These are phyloP conservation scores for Dasyornis broadbenti DNA, from an alignment of 2,113 vertebrate species.

Conservation along the genomic window DNA sequence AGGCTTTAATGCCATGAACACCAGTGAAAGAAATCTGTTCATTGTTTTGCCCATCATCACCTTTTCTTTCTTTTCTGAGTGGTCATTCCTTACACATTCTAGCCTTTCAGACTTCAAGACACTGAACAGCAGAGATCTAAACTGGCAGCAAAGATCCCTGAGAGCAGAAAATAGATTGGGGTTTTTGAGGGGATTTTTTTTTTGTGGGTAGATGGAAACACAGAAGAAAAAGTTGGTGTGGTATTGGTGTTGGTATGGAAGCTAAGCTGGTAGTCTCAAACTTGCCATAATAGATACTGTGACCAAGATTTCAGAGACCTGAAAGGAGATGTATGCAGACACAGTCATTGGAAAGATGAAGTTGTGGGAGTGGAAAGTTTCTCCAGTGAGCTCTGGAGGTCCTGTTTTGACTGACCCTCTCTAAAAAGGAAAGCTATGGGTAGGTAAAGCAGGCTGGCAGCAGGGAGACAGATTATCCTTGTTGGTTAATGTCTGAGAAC, in stretches of 20 bases:
- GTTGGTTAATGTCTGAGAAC: background rate
- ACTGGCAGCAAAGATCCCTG: background rate
- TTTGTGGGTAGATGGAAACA: background rate
- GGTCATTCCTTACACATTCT: background rate
- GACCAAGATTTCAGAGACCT: background rate
- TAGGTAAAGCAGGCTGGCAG: background rate
- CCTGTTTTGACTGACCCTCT: background rate
- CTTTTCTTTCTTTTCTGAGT: background rate
- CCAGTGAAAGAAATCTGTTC: background rate
- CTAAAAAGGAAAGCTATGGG: background rate
- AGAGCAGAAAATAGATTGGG: background rate
- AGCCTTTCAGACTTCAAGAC: background rate
- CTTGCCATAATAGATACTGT: background rate
- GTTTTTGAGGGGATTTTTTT: background rate
- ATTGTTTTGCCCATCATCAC: background rate
- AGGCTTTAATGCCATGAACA: background rate
- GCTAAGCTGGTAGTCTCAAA: background rate
- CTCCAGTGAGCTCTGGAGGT: background rate
- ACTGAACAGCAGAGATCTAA: background rate
- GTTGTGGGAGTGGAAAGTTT: accelerated
- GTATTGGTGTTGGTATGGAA: background rate
- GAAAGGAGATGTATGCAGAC: background rate
- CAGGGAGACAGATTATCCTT: background rate
- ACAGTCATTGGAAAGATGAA: background rate
- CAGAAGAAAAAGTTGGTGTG: background rate